Evolutionary conservation across 2,888 invertebrate species (phyloP), one percentile per base, ranked within the genome.

Genomic region (Keiferia lycopersicella): DNA sequence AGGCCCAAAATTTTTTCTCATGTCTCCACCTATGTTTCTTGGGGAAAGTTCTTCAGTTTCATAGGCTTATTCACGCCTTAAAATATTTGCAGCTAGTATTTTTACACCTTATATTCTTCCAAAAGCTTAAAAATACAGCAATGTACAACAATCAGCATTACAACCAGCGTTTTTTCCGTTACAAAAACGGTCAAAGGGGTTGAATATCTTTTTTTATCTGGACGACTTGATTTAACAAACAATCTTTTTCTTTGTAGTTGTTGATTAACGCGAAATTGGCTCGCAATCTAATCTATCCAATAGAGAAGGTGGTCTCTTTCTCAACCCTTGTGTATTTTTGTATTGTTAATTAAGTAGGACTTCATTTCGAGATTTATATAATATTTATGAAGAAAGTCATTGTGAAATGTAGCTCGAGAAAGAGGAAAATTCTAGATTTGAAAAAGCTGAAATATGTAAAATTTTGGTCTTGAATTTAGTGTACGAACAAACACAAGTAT

Each of bases 181-280:
- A 56, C 10, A 34, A 26, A 56, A 56, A 56, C 30, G 16, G 34
- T 56, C 56, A 30, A 39, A 61, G 72, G 71, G 66, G 65, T 73
- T 79, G 86, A 86, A 87, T 86, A 85, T 86, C 81, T 71, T 75
- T 76, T 76, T 87, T 89, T 87, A 88, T 88, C 87, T 80, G 77
- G 74, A 75, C 80, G 83, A 78, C 81, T 84, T 89, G 90, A 90
- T 89, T 89, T 86, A 83, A 86, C 87, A 87, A 89, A 87, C 88
- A 86, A 80, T 74, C 77, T 79, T 77, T 76, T 78, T 77, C 74
- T 78, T 74, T 62, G 53, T 62, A 53, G 62, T 71, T 74, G 77
- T 80, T 84, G 80, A 81, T 81, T 83, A 83, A 83, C 77, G 70
- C 76, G 11, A 79, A 79, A 79, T 78, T 80, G 76, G 73, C 72